Percentiles rank a stretch among this genome's conserved stretches.
Evolutionary conservation across 2,113 vertebrate genomes (phyloP).

Genomic region (Trachemys scripta): DNA sequence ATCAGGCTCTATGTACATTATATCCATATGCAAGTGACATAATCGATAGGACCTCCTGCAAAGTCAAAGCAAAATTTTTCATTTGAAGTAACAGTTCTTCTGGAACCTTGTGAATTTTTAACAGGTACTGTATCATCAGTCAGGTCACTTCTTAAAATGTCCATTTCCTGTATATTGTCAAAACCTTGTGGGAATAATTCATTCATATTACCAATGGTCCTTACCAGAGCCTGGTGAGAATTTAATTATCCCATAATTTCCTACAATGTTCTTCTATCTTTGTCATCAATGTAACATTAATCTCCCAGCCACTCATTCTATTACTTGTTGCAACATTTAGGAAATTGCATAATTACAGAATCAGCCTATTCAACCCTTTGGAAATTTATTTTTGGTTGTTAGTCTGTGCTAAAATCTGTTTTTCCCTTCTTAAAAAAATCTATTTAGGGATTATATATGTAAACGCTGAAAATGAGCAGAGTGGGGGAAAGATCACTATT

Average conservation of each 20-base stretch:
- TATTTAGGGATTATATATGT: neutral
- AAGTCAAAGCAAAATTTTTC: neutral
- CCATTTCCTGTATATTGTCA: conserved; percentile 31
- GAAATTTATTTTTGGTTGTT: neutral
- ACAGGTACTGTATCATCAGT: conserved; percentile 6
- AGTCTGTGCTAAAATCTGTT: neutral
- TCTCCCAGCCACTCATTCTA: conserved; percentile 27
- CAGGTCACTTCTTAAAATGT: conserved; percentile 50
- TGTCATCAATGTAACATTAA: conserved; percentile 30
- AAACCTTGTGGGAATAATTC: neutral
- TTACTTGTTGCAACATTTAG: conserved; percentile 27
- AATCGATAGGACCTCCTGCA: neutral
- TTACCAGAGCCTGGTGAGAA: conserved; percentile 45
- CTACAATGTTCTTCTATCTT: conserved; percentile 54
- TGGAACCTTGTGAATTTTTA: neutral
- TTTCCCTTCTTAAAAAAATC: neutral
- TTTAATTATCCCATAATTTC: conserved; percentile 68
- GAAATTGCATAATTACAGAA: conserved; percentile 28
- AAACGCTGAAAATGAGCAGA: neutral
- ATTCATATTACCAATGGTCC: conserved; percentile 29
- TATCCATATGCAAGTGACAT: neutral
- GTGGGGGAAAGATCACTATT: neutral
- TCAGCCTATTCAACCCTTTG: neutral
- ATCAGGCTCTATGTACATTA: neutral
- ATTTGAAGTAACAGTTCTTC: conserved; percentile 16